These are phyloP conservation scores for Isichthys henryi DNA, from an alignment of 2,113 vertebrate genomes.

Conservation along the genomic window DNA sequence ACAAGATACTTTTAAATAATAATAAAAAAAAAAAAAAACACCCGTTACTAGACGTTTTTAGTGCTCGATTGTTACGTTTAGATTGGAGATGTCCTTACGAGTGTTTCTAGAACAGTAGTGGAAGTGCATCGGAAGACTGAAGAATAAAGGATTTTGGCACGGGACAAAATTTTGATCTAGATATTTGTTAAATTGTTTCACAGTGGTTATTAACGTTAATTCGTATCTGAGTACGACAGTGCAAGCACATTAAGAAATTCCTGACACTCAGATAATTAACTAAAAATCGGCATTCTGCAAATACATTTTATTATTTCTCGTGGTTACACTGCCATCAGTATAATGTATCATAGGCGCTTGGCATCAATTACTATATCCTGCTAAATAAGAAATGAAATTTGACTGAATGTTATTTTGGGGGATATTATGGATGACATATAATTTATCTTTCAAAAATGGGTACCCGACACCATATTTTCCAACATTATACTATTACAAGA, in stretches of 20 bases:
- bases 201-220: background rate
- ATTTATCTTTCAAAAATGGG: background rate
- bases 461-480: background rate
- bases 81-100: background rate
- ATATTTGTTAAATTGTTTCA: background rate
- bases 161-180: background rate
- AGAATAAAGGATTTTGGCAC: background rate
- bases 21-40: background rate
- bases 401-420: background rate
- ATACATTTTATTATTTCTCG: constrained; percentile 51
- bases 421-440: background rate
- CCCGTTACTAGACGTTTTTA: background rate
- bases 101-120: background rate
- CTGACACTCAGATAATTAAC: constrained; percentile 3
- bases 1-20: background rate
- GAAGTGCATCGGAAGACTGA: background rate
- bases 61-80: background rate
- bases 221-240: background rate
- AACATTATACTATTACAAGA: background rate
- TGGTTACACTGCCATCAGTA: constrained; percentile 51
- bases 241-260: background rate
- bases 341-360: constrained; percentile 40
- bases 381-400: constrained; percentile 23
- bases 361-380: constrained; percentile 43
- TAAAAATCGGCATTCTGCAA: constrained; percentile 34